phyloP scores from a whole-genome alignment of 2,888 invertebrate species.

The Cerastis rubricosa region DNA sequence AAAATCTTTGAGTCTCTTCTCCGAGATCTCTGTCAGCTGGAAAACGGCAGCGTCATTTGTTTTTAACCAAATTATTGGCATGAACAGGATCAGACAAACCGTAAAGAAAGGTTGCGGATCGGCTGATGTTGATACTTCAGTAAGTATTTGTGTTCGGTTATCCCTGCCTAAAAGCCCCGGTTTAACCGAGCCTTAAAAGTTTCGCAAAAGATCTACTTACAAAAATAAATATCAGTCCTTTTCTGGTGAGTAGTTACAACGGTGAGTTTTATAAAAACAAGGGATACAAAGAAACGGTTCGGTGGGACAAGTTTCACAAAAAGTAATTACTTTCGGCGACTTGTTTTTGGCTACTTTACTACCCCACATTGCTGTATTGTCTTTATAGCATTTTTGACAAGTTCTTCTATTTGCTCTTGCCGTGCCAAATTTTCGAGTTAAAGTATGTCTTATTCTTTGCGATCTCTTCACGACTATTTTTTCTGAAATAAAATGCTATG shows the following conservation, averaged over 20 bases:
- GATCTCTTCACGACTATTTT: background rate
- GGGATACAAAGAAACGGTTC: conserved; percentile 8
- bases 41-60: background rate
- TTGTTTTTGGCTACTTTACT: conserved; percentile 1
- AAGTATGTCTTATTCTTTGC: background rate
- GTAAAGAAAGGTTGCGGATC: background rate
- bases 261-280: conserved; percentile 5
- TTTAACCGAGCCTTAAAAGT: background rate
- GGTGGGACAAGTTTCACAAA: conserved; percentile 1
- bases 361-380: background rate
- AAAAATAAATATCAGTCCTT: background rate
- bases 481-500: background rate
- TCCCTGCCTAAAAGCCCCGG: background rate
- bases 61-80: background rate
- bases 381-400: conserved; percentile 8
- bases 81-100: background rate
- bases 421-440: background rate
- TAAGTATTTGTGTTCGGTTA: background rate
- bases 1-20: background rate
- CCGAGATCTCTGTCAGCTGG: background rate
- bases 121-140: background rate
- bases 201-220: background rate
- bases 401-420: conserved; percentile 1
- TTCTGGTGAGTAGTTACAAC: background rate
- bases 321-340: conserved; percentile 4